Evolutionary conservation across 2,797 vertebrate genomes (phyloP), one percentile per base, ranked within the genome.

Genomic region (Argya squamiceps): DNA sequence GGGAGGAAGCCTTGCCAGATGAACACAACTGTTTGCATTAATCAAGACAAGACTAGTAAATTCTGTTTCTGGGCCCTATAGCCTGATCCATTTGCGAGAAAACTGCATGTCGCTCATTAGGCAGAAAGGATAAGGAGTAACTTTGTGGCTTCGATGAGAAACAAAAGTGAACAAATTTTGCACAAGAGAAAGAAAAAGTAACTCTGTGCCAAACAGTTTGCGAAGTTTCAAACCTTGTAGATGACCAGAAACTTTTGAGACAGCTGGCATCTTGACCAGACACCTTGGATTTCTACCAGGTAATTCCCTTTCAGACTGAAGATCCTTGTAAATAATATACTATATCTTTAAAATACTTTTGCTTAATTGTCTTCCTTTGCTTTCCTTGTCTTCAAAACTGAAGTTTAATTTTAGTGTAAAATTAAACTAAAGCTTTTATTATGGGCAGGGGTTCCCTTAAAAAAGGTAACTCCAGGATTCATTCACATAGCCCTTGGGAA

Each of bases 1-100:
- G 34, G 36, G 58, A 95, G 85, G 83, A 95, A 89, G 73, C 52
- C 64, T 78, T 90, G 89, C 74, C 75, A 92, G 91, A 89, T 74
- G 74, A 95, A 79, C 56, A 63, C 55, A 82, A 93, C 60, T 81
- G 68, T 79, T 86, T 65, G 80, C 9, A 6, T 60, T 92, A 78
- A 95, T 5, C 4, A 83, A 82, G 63, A 81, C 79, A 87, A 64
- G 49, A 88, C 26, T n/a, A 62, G n/a, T 63, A 84, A 85, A 97
- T 88, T 81, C 53, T 53, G 69, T 55, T 91, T 77, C 83, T 83
- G 65, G 43, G 50, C 74, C 78, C 58, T 52, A 36, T 19, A 65
- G 89, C 80, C 89, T 73, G 62, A 96, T 88, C 41, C 3, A 2
- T 85, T 91, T 86, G 86, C 24, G 88, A 52, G 77, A 84, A 91